Conservation (phyloP, 2,797 vertebrate species). For the Lacerta viridis region DNA sequence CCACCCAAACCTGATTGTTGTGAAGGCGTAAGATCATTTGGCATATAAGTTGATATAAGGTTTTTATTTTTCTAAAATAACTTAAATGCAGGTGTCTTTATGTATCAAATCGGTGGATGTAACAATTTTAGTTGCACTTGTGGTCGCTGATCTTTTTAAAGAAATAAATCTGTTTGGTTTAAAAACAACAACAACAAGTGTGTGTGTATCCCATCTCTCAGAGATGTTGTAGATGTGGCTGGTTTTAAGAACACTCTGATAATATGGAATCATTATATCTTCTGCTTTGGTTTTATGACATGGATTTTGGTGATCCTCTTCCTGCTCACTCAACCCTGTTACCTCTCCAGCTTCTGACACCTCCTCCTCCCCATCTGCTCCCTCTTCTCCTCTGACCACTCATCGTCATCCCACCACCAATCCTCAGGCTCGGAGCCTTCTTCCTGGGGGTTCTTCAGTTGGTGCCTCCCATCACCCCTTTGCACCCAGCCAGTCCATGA, state of each 20-base stretch:
- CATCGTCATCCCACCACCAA: too few relatives aligned
- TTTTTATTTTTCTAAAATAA: too few relatives aligned
- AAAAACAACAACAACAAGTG: too few relatives aligned
- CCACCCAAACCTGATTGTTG: not conserved
- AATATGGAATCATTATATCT: not conserved
- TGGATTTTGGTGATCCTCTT: not conserved
- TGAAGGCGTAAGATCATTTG: constrained; percentile 22
- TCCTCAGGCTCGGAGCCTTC: too few relatives aligned
- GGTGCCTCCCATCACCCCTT: too few relatives aligned
- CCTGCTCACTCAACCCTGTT: too few relatives aligned
- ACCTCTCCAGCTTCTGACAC: too few relatives aligned
- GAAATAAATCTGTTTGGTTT: constrained; percentile 63
- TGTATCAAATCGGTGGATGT: constrained; percentile 57
- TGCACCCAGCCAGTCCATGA: too few relatives aligned
- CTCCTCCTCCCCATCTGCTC: too few relatives aligned
- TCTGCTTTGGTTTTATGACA: not conserved
- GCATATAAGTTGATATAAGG: not conserved
- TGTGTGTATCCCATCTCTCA: too few relatives aligned
- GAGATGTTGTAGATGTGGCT: not conserved
- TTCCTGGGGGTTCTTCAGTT: too few relatives aligned
- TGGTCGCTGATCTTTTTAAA: constrained; percentile 54
- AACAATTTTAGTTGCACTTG: constrained; percentile 13
- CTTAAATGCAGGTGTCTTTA: constrained; percentile 40
- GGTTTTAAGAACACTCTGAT: not conserved
- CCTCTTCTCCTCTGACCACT: too few relatives aligned